Percentiles rank a stretch among this genome's conserved stretches.
These are phyloP conservation scores for Brachylomia viminalis DNA, from an alignment of 2,888 invertebrate species.

Conservation along the genomic window DNA sequence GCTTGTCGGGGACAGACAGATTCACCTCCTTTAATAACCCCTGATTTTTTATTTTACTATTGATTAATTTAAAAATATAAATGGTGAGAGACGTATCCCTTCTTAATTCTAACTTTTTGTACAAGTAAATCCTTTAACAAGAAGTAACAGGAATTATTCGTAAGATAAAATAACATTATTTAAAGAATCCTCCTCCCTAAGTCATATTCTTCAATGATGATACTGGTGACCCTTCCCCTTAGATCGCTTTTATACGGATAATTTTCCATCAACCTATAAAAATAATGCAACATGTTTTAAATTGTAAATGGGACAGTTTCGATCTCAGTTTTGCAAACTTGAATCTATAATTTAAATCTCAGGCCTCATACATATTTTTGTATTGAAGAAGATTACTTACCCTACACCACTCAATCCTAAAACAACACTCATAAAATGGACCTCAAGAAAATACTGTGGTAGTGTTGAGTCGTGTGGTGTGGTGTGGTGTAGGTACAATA, in stretches of 20 bases:
- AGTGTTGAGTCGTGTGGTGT: too few relatives aligned
- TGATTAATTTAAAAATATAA: too few relatives aligned
- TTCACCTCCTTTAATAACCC: too few relatives aligned
- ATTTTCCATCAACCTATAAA: background rate
- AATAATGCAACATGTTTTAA: background rate
- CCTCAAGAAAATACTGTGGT: constrained; percentile 30
- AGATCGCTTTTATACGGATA: background rate
- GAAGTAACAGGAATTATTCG: background rate
- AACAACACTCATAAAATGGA: constrained; percentile 30
- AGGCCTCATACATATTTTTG: background rate
- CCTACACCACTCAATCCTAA: constrained; percentile 24
- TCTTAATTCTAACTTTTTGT: too few relatives aligned
- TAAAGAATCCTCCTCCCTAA: background rate
- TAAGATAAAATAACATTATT: background rate
- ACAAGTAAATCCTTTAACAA: too few relatives aligned
- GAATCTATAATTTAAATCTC: background rate
- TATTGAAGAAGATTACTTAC: constrained; percentile 14
- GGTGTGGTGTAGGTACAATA: too few relatives aligned
- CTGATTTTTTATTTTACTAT: too few relatives aligned
- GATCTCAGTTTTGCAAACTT: background rate
- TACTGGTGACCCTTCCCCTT: background rate
- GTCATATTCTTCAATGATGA: background rate
- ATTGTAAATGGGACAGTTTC: background rate
- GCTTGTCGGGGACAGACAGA: too few relatives aligned
- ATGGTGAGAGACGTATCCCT: too few relatives aligned